Base-by-base conservation (phyloP, 2,797 vertebrate species). In the Cyprinodon diabolis region DNA sequence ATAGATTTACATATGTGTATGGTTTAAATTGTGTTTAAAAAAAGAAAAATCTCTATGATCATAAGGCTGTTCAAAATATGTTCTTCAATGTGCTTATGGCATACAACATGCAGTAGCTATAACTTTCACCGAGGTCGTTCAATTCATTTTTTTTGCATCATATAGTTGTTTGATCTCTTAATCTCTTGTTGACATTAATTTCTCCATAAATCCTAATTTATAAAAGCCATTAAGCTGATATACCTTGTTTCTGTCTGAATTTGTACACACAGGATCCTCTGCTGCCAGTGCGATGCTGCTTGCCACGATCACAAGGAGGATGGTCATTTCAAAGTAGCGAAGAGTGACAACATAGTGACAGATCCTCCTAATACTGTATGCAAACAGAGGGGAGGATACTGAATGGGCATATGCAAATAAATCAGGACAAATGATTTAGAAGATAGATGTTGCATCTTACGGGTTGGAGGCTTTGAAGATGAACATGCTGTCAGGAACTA, bases 271-370 rank as follows among this genome's bases (percentile, higher is more conserved):
- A 0, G 98, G 98, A 79, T 99, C 98, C 89, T 99, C 98, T 0
- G 98, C 98, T 0, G 98, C 98, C 72, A 99, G 91, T 13, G 98
- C 97, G 0, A 99, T 98, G 94, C 98, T 99, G 94, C 98, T 99
- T 17, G 98, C 97, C 3, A 97, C 98, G 0, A 99, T 99, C 89
- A 99, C 98, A 69, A 99, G 95, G 2, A 99, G 97, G 85, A 99
- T 99, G 92, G 96, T 96, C 97, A 99, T 99, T 96, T 99, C 98
- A 10, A 99, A 99, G 93, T 99, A 99, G 72, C 98, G 96, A 82
- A 99, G 87, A 74, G 95, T 99, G 72, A 99, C 98, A 10, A 98
- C 93, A 84, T 98, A 99, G 92, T 99, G 98, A 82, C 98, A 99
- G 74, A 97, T 96, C 86, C 95, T 95, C 71, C 98, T 94, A 86